These are phyloP conservation scores for Lethrus apterus DNA, from an alignment of 1,140 invertebrate species.

Conservation along the genomic window DNA sequence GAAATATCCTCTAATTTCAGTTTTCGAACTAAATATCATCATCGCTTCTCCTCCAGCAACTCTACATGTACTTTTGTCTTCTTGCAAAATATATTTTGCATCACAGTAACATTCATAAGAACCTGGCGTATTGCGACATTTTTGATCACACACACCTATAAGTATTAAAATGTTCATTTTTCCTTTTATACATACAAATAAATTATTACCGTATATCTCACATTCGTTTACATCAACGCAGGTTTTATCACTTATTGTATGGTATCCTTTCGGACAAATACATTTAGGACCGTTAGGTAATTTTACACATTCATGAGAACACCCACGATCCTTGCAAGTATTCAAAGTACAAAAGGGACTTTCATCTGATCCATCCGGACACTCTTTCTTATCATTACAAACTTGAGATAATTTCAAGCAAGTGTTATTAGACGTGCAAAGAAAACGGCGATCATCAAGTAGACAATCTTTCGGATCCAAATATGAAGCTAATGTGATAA, in stretches of 20 bases:
- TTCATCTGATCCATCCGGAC: constrained; percentile 73
- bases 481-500: constrained; percentile 27
- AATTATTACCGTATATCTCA: constrained; percentile 49
- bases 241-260: constrained; percentile 30
- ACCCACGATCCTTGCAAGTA: constrained; percentile 40
- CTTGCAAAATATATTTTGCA: constrained; percentile 58
- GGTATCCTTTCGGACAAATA: constrained; percentile 43
- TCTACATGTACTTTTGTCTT: constrained; percentile 65
- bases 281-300: constrained; percentile 44
- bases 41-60: constrained; percentile 51
- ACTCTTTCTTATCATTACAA: constrained; percentile 71
- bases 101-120: constrained; percentile 76
- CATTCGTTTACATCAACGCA: constrained; percentile 73
- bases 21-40: constrained; percentile 55
- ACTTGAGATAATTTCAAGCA: constrained; percentile 59
- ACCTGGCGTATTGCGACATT: constrained; percentile 70
- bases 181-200: not conserved
- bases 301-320: constrained; percentile 41
- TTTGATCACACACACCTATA: constrained; percentile 66
- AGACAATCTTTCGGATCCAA: constrained; percentile 40
- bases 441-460: constrained; percentile 43
- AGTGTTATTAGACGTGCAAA: constrained; percentile 49
- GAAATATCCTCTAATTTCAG: constrained; percentile 44
- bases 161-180: not conserved
- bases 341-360: constrained; percentile 42